Evolutionary conservation across 1,140 invertebrate genomes (phyloP).

Genomic region (Macrocentrus cingulum): DNA sequence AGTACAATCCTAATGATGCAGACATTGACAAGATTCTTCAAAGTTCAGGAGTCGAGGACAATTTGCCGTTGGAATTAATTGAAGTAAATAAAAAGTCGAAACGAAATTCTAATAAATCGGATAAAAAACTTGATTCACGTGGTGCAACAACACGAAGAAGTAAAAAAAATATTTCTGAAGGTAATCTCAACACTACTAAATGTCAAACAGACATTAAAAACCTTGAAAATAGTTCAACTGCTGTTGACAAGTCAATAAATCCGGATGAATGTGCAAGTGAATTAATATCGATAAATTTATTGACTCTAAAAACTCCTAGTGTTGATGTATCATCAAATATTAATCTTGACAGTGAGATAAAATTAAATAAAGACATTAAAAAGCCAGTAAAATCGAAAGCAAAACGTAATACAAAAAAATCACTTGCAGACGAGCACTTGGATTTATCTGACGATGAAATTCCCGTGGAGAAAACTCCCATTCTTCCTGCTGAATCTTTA

Average conservation of each 20-base stretch:
- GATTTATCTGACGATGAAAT: constrained; percentile 27
- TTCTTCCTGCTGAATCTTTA: constrained; percentile 1
- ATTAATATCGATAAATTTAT: too few species aligned
- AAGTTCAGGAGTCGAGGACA: constrained; percentile 13
- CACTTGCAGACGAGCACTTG: constrained; percentile 28
- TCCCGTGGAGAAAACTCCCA: constrained; percentile 26
- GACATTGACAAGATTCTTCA: neutral
- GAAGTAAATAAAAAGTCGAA: constrained; percentile 21
- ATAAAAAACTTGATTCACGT: constrained; percentile 16
- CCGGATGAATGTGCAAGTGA: neutral
- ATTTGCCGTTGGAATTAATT: constrained; percentile 7
- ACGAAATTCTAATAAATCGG: constrained; percentile 14
- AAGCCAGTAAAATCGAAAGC: constrained; percentile 23
- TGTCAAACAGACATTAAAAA: constrained; percentile 1
- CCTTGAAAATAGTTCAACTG: neutral
- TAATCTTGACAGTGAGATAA: neutral
- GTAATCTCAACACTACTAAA: neutral
- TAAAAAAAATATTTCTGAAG: neutral
- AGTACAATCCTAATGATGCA: constrained; percentile 13
- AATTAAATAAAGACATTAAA: neutral
- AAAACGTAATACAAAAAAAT: constrained; percentile 37
- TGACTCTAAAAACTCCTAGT: too few species aligned
- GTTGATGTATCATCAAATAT: neutral
- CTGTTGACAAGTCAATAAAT: constrained; percentile 1
- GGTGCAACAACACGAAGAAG: constrained; percentile 7